phyloP scores from a whole-genome alignment of 2,113 vertebrate genomes.

The Scolopax mira region DNA sequence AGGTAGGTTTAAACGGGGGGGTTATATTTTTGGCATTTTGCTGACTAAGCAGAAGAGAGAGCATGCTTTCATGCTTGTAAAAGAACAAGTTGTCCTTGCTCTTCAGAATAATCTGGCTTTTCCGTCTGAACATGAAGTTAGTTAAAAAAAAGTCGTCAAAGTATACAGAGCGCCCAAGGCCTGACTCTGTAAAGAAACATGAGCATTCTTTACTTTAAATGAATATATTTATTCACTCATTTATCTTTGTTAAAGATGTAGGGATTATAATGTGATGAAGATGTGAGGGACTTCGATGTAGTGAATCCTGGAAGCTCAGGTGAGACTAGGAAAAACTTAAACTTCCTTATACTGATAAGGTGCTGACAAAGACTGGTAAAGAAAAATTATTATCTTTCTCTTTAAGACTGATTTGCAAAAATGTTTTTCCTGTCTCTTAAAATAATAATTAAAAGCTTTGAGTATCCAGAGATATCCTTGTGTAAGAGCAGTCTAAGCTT shows the following conservation, averaged over 20 bases:
- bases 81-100: not conserved
- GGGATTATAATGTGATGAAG: not conserved
- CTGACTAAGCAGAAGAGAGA: not conserved
- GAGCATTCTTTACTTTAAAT: not conserved
- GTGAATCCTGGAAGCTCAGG: not conserved
- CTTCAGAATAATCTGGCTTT: not conserved
- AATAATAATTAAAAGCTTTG: not conserved
- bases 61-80: not conserved
- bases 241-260: not conserved
- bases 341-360: not conserved
- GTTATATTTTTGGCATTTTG: not conserved
- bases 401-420: not conserved
- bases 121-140: not conserved
- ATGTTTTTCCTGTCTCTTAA: not conserved
- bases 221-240: not conserved
- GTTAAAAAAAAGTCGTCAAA: not conserved
- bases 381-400: not conserved
- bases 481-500: not conserved
- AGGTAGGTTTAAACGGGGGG: not conserved
- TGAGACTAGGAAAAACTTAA: not conserved
- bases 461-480: not conserved
- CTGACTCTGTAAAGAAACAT: not conserved
- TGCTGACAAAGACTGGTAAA: not conserved
- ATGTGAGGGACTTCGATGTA: not conserved
- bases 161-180: not conserved